A percentile compares a stretch with the other conserved stretches of the same genome.
Conservation (phyloP, 1,140 invertebrate species). For the Teleopsis dalmanni region DNA sequence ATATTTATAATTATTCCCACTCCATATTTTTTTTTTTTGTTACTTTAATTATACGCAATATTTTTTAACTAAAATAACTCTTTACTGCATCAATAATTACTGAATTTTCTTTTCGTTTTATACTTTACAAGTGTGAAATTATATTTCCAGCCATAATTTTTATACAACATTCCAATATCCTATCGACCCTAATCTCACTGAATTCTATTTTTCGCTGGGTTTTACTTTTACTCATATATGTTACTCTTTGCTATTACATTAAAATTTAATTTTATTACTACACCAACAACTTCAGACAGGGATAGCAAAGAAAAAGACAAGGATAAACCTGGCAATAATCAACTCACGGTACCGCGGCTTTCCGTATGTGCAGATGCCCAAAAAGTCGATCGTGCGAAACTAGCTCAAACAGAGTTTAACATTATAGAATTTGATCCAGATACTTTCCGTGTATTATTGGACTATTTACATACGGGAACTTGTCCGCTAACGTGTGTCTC, state of each 20-base stretch:
- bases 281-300: conserved; percentile 52
- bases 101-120: conserved; percentile 1
- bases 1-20: background rate
- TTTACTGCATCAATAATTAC: background rate
- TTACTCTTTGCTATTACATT: background rate
- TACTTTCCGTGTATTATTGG: conserved; percentile 81
- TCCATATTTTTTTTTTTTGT: background rate
- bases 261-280: background rate
- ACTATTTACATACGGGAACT: conserved; percentile 87
- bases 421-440: conserved; percentile 94
- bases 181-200: too few species aligned
- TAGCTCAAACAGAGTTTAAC: conserved; percentile 90
- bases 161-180: too few species aligned
- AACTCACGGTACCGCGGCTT: conserved; percentile 73
- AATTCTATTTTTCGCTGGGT: background rate
- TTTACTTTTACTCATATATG: background rate
- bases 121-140: too few species aligned
- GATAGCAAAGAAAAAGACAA: conserved; percentile 74
- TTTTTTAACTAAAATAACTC: background rate
- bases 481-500: conserved; percentile 86
- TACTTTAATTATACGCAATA: background rate
- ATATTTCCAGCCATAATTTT: too few species aligned
- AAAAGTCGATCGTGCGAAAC: conserved; percentile 83
- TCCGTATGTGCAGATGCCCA: conserved; percentile 89
- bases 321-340: conserved; percentile 61